Conservation (phyloP, 2,888 invertebrate species). For the Epirrhoe tristata region DNA sequence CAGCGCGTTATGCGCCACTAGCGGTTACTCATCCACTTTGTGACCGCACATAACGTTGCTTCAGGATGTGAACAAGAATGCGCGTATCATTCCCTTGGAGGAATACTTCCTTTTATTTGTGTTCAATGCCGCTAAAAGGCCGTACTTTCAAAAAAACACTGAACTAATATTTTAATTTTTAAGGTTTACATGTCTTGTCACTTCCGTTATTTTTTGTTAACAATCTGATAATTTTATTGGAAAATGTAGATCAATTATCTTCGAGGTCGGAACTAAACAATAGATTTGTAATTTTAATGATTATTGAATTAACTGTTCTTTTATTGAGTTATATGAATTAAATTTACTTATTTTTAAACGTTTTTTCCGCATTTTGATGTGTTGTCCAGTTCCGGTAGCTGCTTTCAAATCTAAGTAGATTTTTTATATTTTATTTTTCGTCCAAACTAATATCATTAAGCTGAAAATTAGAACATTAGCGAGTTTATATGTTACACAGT, state of each 20-base stretch:
- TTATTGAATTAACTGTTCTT: background rate
- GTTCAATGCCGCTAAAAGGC: background rate
- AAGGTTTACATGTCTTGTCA: background rate
- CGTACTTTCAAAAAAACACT: background rate
- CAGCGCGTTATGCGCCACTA: too few relatives aligned
- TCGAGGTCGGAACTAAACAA: background rate
- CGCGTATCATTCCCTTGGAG: too few relatives aligned
- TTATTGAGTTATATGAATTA: background rate
- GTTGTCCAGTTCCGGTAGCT: too few relatives aligned
- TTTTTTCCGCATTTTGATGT: background rate
- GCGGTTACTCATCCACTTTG: too few relatives aligned
- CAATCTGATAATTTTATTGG: conserved; percentile 2
- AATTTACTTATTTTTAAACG: background rate
- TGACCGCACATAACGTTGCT: too few relatives aligned
- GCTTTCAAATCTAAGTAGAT: too few relatives aligned
- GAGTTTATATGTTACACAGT: too few relatives aligned
- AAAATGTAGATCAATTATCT: conserved; percentile 1
- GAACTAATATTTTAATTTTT: background rate
- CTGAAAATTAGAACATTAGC: too few relatives aligned
- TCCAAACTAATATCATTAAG: too few relatives aligned
- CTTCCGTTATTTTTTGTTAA: background rate
- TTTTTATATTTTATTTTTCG: too few relatives aligned
- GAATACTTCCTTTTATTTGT: too few relatives aligned
- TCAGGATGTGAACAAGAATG: too few relatives aligned
- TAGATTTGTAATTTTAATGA: background rate